phyloP scores from a whole-genome alignment of 2,113 vertebrate genomes.

The Marcusenius ussheri region DNA sequence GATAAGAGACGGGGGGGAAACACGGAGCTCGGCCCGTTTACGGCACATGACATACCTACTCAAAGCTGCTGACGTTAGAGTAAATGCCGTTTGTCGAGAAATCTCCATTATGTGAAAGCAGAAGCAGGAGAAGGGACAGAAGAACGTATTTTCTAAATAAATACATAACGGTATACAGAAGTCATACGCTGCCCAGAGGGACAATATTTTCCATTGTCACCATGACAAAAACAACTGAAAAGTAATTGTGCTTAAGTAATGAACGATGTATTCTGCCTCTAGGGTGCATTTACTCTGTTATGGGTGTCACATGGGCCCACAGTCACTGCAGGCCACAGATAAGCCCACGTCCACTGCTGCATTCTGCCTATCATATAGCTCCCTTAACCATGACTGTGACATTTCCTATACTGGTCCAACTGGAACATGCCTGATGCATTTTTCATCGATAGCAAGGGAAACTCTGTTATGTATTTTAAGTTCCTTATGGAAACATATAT shows the following conservation, averaged over 20 bases:
- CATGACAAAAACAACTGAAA: background rate
- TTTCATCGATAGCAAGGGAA: background rate
- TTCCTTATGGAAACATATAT: background rate
- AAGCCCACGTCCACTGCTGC: slow-evolving; percentile 31
- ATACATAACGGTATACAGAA: background rate
- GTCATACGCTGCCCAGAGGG: background rate
- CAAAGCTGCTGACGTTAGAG: background rate
- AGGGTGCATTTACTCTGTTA: slow-evolving; percentile 24
- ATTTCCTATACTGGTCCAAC: background rate
- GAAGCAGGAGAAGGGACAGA: background rate
- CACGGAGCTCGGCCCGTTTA: too few relatives aligned
- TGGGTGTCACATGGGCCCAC: slow-evolving; percentile 29
- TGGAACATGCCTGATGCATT: background rate
- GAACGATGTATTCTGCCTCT: background rate
- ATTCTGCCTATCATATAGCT: slow-evolving; percentile 21
- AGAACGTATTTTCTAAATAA: background rate
- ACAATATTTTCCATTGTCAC: background rate
- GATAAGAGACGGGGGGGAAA: background rate
- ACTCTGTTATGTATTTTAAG: background rate
- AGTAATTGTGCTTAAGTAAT: background rate
- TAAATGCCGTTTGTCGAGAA: background rate
- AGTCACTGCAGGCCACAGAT: slow-evolving; percentile 38
- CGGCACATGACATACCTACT: background rate
- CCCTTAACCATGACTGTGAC: slow-evolving; percentile 23
- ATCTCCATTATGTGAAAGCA: background rate